A percentile compares a stretch with the other conserved stretches of the same genome.
Conservation (phyloP, 1,140 invertebrate genomes). For the Coboldia fuscipes region DNA sequence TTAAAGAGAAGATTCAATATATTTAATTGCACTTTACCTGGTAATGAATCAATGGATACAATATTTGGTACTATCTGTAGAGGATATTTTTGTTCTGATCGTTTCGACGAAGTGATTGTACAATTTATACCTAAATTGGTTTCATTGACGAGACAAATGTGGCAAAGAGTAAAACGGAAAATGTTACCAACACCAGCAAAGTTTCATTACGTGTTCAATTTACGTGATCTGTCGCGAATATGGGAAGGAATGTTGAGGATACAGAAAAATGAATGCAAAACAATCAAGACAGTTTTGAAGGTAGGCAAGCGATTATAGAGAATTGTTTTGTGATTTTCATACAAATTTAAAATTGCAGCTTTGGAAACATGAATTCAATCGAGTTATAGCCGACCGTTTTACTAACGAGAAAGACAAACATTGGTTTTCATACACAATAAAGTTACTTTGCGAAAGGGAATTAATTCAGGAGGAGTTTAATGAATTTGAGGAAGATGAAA, state of each 20-base stretch:
- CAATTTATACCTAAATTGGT: constrained; percentile 45
- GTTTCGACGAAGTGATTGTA: constrained; percentile 37
- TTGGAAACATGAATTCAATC: constrained; percentile 61
- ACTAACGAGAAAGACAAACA: constrained; percentile 32
- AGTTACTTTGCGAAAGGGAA: constrained; percentile 25
- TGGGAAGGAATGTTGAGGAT: constrained; percentile 59
- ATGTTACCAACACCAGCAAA: constrained; percentile 71
- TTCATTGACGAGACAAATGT: constrained; percentile 47
- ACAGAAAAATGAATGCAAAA: constrained; percentile 31
- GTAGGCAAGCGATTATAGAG: neutral
- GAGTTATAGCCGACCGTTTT: constrained; percentile 60
- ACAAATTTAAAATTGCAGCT: no score
- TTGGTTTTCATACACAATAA: constrained; percentile 36
- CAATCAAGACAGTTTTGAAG: constrained; percentile 35
- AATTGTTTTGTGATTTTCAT: neutral
- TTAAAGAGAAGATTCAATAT: constrained; percentile 66
- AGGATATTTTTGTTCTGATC: constrained; percentile 42
- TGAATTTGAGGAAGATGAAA: constrained; percentile 26
- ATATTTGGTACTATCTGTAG: constrained; percentile 54
- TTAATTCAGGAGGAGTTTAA: constrained; percentile 25
- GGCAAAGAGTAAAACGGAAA: constrained; percentile 60
- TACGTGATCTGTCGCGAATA: constrained; percentile 63
- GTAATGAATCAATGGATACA: constrained; percentile 59
- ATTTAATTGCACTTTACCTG: constrained; percentile 68
- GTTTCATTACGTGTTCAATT: constrained; percentile 73